Evolutionary conservation across 2,113 vertebrate species (phyloP), one percentile per base, ranked within the genome.

Genomic region (Hyperopisus bebe): DNA sequence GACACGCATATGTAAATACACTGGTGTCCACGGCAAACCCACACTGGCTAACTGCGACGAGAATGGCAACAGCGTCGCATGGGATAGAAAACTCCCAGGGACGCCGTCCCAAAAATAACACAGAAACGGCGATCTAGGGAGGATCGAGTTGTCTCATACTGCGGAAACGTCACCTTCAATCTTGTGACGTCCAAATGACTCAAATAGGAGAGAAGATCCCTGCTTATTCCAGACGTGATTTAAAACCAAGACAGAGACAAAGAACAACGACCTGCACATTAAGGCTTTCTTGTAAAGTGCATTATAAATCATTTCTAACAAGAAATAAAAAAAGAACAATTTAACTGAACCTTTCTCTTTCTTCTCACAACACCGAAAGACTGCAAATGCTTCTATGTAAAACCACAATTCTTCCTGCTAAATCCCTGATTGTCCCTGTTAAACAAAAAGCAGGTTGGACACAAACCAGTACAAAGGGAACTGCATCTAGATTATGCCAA

Each of bases 341-440:
- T 47, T 50, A 86, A 86, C 10, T 47, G n/a, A 7, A 27, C 47
- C 24, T 50, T 5, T 48, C 21, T 86, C n/a, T 11, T 3, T 31
- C 10, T 27, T 84, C 10, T 24, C n/a, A 21, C 83, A n/a, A 47
- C 24, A 86, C 11, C 7, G n/a, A 48, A 27, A 86, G 11, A 86
- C 11, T 86, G 46, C 42, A 47, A 48, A 15, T 86, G 83, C 83
- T 48, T 53, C 50, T 39, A 5, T 39, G n/a, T 15, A 17, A 31
- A 87, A 55, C 13, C 13, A 31, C n/a, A 17, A 35, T 86, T 53
- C 10, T 17, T 48, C 47, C n/a, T 17, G 48, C n/a, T 53, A 51
- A 46, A 51, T 51, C 74, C 74, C 74, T 55, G 50, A 87, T 35
- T 51, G n/a, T 87, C 50, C 35, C 31, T 87, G n/a, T 87, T 87